These are phyloP conservation scores for Yponomeuta cagnagella DNA, from an alignment of 2,888 invertebrate genomes.

Conservation along the genomic window DNA sequence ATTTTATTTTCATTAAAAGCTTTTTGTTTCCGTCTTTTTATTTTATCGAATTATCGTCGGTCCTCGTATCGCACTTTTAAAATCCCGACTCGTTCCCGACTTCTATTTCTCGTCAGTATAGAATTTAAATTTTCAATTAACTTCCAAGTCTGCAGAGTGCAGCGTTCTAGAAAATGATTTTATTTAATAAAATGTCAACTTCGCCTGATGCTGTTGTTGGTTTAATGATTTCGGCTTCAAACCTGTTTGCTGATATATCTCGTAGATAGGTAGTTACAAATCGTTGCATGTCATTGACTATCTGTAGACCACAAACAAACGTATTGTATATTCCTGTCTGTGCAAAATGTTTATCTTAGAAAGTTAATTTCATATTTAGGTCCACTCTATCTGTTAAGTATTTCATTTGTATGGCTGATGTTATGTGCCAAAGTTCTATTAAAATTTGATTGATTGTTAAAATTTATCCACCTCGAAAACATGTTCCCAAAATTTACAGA, in stretches of 20 bases:
- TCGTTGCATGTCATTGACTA: no score
- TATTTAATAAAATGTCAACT: background rate
- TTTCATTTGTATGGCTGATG: background rate
- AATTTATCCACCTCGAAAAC: no score
- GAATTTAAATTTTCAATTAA: slow-evolving; percentile 1
- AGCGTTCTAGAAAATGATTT: background rate
- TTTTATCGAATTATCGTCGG: background rate
- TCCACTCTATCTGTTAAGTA: background rate
- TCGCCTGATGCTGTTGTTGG: background rate
- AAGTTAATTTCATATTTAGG: background rate
- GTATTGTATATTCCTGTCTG: background rate
- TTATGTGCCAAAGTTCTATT: no score
- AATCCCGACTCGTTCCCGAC: background rate
- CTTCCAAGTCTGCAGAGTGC: background rate
- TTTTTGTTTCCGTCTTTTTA: background rate
- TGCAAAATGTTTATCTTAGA: slow-evolving; percentile 1
- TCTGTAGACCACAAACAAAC: no score
- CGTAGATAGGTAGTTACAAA: no score
- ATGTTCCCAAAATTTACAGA: no score
- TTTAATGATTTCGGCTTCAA: background rate
- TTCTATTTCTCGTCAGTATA: background rate
- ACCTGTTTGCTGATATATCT: no score
- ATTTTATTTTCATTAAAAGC: background rate
- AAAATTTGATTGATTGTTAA: no score
- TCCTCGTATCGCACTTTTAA: background rate